Evolutionary conservation across 2,113 vertebrate species (phyloP).

Genomic region (Serinus canaria): DNA sequence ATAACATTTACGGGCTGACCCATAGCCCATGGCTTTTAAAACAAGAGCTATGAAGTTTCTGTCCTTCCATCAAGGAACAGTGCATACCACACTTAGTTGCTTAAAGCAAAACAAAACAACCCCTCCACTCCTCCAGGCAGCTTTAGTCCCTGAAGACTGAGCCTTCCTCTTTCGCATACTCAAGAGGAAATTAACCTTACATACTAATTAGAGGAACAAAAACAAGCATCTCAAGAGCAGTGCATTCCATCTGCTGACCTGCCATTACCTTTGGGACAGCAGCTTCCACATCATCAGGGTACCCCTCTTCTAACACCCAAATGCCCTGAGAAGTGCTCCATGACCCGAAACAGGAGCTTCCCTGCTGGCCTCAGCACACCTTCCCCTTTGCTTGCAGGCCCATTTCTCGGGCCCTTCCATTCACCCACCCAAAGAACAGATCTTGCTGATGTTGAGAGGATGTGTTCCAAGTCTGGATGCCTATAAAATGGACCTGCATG

Average conservation of each 20-base stretch:
- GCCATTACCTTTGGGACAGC: rapidly evolving
- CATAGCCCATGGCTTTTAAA: background rate
- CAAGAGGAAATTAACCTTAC: slow-evolving; percentile 10
- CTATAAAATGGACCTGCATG: background rate
- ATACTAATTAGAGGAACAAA: background rate
- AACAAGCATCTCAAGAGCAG: background rate
- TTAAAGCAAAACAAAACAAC: background rate
- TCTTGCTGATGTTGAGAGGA: rapidly evolving
- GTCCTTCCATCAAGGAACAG: background rate
- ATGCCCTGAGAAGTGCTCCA: rapidly evolving
- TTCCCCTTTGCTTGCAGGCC: background rate
- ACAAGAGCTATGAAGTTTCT: background rate
- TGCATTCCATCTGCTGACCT: background rate
- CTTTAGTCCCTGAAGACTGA: background rate
- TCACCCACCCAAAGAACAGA: background rate
- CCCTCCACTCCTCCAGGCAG: background rate
- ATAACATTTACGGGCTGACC: slow-evolving; percentile 22
- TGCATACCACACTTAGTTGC: background rate
- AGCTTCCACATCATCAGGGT: background rate
- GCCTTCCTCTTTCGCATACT: background rate
- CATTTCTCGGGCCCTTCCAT: background rate
- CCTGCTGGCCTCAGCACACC: rapidly evolving
- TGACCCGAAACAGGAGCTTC: rapidly evolving
- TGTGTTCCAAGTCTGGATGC: background rate
- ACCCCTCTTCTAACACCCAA: background rate